Evolutionary conservation across 2,113 vertebrate species (phyloP).

Genomic region (Paedocypris sp.): DNA sequence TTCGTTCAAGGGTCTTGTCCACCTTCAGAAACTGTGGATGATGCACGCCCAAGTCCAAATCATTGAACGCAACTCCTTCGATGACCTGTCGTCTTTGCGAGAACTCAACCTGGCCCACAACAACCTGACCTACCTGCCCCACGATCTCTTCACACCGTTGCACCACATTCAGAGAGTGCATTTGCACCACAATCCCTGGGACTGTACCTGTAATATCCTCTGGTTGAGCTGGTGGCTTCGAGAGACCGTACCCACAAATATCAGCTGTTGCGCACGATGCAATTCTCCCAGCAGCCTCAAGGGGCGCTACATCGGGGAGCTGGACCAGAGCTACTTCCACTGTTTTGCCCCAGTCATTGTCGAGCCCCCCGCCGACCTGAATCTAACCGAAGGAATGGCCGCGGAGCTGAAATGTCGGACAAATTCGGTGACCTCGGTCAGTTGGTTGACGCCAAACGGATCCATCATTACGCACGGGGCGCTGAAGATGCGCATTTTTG

Average conservation of each 20-base stretch:
- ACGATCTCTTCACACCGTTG: slow-evolving; percentile 62
- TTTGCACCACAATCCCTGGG: slow-evolving; percentile 67
- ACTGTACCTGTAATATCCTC: slow-evolving; percentile 67
- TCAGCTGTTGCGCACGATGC: slow-evolving; percentile 65
- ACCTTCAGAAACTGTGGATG: slow-evolving; percentile 96
- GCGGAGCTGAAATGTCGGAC: slow-evolving; percentile 92
- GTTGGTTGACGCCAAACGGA: slow-evolving; percentile 92
- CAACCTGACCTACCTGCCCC: slow-evolving; percentile 63
- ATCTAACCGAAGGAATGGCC: slow-evolving; percentile 76
- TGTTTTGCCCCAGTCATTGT: slow-evolving; percentile 91
- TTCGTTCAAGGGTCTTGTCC: slow-evolving; percentile 56
- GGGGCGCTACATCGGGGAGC: slow-evolving; percentile 64
- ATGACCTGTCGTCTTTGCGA: slow-evolving; percentile 62
- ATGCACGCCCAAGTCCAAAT: slow-evolving; percentile 71
- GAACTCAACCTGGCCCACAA: slow-evolving; percentile 68
- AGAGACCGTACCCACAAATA: slow-evolving; percentile 63
- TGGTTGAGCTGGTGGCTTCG: slow-evolving; percentile 70
- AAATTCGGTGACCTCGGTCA: slow-evolving; percentile 85
- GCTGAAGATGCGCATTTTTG: slow-evolving; percentile 81
- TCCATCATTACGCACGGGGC: slow-evolving; percentile 88
- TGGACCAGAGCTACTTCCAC: slow-evolving; percentile 87
- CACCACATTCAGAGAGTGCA: slow-evolving; percentile 62
- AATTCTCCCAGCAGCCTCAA: slow-evolving; percentile 51
- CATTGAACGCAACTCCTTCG: slow-evolving; percentile 65
- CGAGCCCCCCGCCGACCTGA: slow-evolving; percentile 79